Base-by-base conservation (phyloP, 2,113 vertebrate genomes). In the Myocastor coypus region DNA sequence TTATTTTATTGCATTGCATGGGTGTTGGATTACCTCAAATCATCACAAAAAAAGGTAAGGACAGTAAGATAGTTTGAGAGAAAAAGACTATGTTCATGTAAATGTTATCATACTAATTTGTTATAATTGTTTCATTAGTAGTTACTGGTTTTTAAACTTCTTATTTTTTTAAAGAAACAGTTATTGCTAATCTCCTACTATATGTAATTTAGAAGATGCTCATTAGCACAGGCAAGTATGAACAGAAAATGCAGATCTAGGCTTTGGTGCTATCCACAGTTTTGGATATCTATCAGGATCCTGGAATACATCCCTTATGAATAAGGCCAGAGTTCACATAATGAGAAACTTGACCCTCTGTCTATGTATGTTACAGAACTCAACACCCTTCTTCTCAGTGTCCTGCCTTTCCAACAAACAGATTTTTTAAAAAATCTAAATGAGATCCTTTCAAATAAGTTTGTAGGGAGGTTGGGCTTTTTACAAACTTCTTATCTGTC, bases 331-430 rank as follows among this genome's bases (percentile, higher is more conserved):
- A 40, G 6, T 8, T 32, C 37, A 22, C 11, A 75, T 40, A 42
- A 42, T 22, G 7, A 7, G 37, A n/a, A 24, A 57, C 34, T n/a
- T 1, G 28, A 92, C 46, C 50, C 26, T 3, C 1, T 37, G 34
- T 1, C 28, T 28, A 40, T 26, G 26, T 8, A 57, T 63, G 34
- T 69, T 22, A 0, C 14, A 80, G 55, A 19, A 32, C 73, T 32
- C 24, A 1, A 0, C 0, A 1, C 8, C 42, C 78, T 17, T 87
- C 64, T 73, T 5, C 4, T 30, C 34, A 20, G 20, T 28, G 24
- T 32, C 40, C 37, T 2, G 26, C 7, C 24, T 75, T 68, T 66
- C 73, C 63, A 86, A 64, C 13, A 40, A 66, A 14, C 1, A 22
- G 19, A 32, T 20, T 52, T 75, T n/a, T 80, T 14, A 84, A 50